Conservation (phyloP, 2,888 invertebrate genomes). For the Himalopsyche japonica region DNA sequence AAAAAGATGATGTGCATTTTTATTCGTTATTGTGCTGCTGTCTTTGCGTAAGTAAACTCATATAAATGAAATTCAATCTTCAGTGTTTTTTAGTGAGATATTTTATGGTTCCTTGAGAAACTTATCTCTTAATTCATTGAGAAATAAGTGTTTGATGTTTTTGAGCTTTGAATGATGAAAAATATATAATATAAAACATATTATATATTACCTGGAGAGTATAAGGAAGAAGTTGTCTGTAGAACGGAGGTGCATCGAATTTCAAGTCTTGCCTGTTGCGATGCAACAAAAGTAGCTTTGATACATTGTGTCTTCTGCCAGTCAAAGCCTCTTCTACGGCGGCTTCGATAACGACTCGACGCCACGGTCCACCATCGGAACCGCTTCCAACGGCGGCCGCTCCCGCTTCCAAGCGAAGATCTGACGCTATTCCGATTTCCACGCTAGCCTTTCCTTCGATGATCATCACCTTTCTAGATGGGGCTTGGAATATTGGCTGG, state of each 20-base stretch:
- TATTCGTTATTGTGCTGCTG: too few relatives aligned
- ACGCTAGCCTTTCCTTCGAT: conserved; percentile 69
- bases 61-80: too few relatives aligned
- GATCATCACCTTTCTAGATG: conserved; percentile 71
- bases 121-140: too few relatives aligned
- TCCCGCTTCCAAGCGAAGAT: conserved; percentile 67
- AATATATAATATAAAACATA: too few relatives aligned
- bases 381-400: conserved; percentile 66
- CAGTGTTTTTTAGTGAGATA: too few relatives aligned
- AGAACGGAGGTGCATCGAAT: conserved; percentile 81
- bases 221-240: conserved; percentile 86
- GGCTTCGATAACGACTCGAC: conserved; percentile 83
- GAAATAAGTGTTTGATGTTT: too few relatives aligned
- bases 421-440: conserved; percentile 75
- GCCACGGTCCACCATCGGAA: conserved; percentile 75
- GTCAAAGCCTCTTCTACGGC: conserved; percentile 90
- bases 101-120: too few relatives aligned
- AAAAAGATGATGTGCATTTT: too few relatives aligned
- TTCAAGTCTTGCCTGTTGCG: conserved; percentile 77
- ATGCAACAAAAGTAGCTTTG: conserved; percentile 74
- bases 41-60: too few relatives aligned
- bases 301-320: conserved; percentile 78
- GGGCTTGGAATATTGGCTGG: conserved; percentile 75
- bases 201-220: conserved; percentile 71
- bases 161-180: too few relatives aligned